Evolutionary conservation across 2,888 invertebrate species (phyloP).

Genomic region (Coelinius sp.): DNA sequence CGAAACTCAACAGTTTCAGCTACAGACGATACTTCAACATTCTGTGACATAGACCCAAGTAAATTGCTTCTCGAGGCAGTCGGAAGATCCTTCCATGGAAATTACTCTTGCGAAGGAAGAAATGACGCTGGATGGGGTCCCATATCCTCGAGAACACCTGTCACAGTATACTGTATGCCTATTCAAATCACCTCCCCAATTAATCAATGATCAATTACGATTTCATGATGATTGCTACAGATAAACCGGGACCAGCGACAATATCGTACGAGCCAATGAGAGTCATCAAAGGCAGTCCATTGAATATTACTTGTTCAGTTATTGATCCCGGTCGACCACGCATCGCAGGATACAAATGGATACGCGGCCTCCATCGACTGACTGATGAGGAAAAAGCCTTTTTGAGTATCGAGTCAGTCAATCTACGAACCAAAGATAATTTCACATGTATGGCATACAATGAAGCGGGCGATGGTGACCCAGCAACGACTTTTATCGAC

Average conservation of each 20-base stretch:
- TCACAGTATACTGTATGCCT: conserved; percentile 85
- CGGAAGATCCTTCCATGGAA: conserved; percentile 91
- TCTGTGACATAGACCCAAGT: conserved; percentile 90
- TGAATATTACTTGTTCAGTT: conserved; percentile 88
- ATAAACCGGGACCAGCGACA: conserved; percentile 88
- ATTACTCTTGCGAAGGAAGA: conserved; percentile 92
- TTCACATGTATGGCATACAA: conserved; percentile 91
- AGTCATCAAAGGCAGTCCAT: conserved; percentile 86
- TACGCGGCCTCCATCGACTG: conserved; percentile 82
- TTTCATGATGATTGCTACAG: conserved; percentile 68
- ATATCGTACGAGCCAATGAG: conserved; percentile 81
- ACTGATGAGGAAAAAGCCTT: conserved; percentile 83
- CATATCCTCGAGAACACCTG: conserved; percentile 82
- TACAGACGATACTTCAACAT: conserved; percentile 70
- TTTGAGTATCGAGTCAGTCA: conserved; percentile 87
- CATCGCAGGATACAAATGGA: conserved; percentile 83
- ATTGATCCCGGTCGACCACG: conserved; percentile 88
- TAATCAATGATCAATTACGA: not conserved
- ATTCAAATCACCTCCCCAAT: conserved; percentile 24
- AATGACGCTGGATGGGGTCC: conserved; percentile 92
- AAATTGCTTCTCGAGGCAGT: conserved; percentile 88
- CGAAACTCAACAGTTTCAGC: conserved; percentile 63
- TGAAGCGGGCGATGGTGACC: conserved; percentile 84
- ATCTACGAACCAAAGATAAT: conserved; percentile 88
- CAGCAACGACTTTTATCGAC: conserved; percentile 79